Evolutionary conservation across 2,888 invertebrate genomes (phyloP).

Genomic region (Orgyia antiqua): DNA sequence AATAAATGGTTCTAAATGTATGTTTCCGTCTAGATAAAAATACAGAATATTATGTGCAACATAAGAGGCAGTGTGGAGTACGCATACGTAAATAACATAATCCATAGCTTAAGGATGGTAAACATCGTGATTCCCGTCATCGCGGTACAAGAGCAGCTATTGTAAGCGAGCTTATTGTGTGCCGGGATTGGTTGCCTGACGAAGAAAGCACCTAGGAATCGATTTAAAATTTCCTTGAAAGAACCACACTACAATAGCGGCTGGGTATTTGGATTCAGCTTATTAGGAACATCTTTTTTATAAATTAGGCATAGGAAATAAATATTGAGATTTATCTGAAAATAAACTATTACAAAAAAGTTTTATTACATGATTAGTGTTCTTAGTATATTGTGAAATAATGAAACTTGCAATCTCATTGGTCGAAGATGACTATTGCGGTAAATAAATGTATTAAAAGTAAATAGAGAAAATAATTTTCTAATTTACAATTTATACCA

Average conservation of each 20-base stretch:
- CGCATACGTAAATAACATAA: constrained; percentile 59
- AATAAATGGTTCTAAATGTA: no score
- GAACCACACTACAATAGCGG: constrained; percentile 59
- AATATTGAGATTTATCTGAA: not conserved
- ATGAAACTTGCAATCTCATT: no score
- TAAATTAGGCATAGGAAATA: constrained; percentile 26
- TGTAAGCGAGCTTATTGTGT: constrained; percentile 66
- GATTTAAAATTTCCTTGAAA: constrained; percentile 72
- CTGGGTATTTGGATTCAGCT: constrained; percentile 55
- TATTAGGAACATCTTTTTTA: constrained; percentile 41
- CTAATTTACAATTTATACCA: not conserved
- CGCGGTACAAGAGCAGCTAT: constrained; percentile 55
- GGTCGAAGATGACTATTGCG: no score
- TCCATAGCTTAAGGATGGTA: constrained; percentile 51
- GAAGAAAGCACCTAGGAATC: constrained; percentile 65
- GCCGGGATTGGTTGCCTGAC: constrained; percentile 65
- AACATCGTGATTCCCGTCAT: constrained; percentile 58
- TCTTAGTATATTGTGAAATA: not conserved
- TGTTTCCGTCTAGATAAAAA: no score
- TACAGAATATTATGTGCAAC: no score
- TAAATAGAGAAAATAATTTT: not conserved
- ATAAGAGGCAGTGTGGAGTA: no score
- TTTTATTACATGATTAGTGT: no score
- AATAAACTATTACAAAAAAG: not conserved
- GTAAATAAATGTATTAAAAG: not conserved